Conservation (phyloP, 2,797 vertebrate genomes). For the Takifugu ocellatus region DNA sequence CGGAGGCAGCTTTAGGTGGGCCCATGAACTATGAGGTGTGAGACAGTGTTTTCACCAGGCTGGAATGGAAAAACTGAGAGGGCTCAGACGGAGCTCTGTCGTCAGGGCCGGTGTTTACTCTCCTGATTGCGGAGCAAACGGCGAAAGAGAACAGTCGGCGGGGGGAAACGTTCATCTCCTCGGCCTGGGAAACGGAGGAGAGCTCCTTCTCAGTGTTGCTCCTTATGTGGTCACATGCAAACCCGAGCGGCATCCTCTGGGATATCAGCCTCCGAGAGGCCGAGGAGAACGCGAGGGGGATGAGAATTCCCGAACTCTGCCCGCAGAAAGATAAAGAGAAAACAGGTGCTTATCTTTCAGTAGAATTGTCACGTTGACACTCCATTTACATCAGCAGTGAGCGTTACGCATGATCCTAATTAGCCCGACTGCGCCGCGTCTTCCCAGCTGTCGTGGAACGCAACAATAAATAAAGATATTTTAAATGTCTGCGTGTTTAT, state of each 20-base stretch:
- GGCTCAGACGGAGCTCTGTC: conserved; percentile 36
- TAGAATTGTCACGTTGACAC: conserved; percentile 7
- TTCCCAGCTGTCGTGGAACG: conserved; percentile 3
- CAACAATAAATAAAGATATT: conserved; percentile 19
- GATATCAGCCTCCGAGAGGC: conserved; percentile 47
- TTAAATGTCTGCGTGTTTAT: conserved; percentile 14
- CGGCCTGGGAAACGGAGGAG: conserved; percentile 35
- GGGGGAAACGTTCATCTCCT: conserved; percentile 36
- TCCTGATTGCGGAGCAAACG: conserved; percentile 42
- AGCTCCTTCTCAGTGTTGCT: conserved; percentile 61
- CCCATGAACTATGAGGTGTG: conserved; percentile 43
- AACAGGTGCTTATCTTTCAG: conserved; percentile 43
- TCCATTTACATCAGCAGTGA: conserved; percentile 6
- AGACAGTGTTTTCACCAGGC: conserved; percentile 37
- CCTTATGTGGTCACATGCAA: conserved; percentile 61
- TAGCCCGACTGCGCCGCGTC: background rate
- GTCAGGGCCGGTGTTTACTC: conserved; percentile 24
- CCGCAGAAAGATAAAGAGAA: conserved; percentile 41
- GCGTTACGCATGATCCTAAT: background rate
- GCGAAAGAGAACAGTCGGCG: conserved; percentile 16
- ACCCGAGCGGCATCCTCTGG: conserved; percentile 56
- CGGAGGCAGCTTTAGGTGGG: conserved; percentile 30
- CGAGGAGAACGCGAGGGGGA: conserved; percentile 36
- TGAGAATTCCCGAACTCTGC: conserved; percentile 57
- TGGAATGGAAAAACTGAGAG: conserved; percentile 40